Evolutionary conservation across 2,888 invertebrate species (phyloP).

Genomic region (Melanchra persicariae): DNA sequence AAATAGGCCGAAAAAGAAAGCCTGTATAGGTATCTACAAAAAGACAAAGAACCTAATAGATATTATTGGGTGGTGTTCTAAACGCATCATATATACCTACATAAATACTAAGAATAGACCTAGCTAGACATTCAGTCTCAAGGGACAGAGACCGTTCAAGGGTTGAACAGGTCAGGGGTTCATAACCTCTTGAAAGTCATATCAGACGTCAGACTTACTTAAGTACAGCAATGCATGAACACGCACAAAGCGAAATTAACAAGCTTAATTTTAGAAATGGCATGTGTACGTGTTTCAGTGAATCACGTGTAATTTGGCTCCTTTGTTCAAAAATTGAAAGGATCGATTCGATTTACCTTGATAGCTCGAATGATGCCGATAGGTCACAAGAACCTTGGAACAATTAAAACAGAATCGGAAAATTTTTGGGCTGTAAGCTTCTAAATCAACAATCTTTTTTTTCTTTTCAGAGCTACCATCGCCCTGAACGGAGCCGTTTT

Average conservation of each 20-base stretch:
- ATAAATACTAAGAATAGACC: not conserved
- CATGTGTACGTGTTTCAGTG: conserved; percentile 34
- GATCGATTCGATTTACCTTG: conserved; percentile 21
- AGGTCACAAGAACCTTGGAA: not conserved
- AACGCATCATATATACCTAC: not conserved
- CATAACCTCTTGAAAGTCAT: conserved; percentile 51
- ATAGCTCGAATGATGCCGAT: not conserved
- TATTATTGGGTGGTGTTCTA: too few relatives aligned
- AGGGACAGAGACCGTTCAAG: conserved; percentile 23
- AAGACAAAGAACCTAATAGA: too few relatives aligned
- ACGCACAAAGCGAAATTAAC: conserved; percentile 35
- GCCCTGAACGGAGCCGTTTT: conserved; percentile 93
- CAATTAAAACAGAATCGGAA: not conserved
- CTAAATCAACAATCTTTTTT: not conserved
- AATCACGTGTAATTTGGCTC: conserved; percentile 24
- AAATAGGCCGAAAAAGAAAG: too few relatives aligned
- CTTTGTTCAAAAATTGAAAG: conserved; percentile 43
- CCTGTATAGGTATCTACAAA: too few relatives aligned
- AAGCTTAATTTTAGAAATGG: conserved; percentile 43
- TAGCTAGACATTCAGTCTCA: conserved; percentile 12
- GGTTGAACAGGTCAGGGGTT: conserved; percentile 45
- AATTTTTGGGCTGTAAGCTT: not conserved
- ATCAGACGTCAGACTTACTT: conserved; percentile 22
- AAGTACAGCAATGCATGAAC: conserved; percentile 24
- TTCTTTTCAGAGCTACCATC: conserved; percentile 92